Evolutionary conservation across 2,797 vertebrate genomes (phyloP), one percentile per base, ranked within the genome.

Genomic region (Chaenodraco wilsoni): DNA sequence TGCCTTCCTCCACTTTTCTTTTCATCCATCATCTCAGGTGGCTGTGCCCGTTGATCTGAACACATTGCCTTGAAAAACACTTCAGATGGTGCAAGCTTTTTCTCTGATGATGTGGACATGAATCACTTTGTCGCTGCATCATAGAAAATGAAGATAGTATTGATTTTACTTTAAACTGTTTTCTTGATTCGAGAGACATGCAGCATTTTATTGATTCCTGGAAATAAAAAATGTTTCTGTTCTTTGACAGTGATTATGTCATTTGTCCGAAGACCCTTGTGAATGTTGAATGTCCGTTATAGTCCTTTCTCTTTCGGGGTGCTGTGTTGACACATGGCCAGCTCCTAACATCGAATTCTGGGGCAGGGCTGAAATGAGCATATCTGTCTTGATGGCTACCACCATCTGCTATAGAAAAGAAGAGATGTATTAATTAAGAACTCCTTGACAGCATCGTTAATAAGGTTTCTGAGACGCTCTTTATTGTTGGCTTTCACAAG

Each of bases 121-220:
- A 93, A 93, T 93, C 84, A 90, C 67, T 82, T 79, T 80, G 87
- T 54, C 62, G 33, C 73, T 79, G 83, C 90, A 83, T 66, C 56
- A 78, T 76, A 78, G 84, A 91, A 78, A 89, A 82, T 91, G 64
- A 85, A 86, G 78, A 88, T 72, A 66, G 74, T 75, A 86, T 83
- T 17, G 83, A 92, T 93, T 94, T 90, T 75, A 70, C 84, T 74
- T 77, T 86, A 90, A 89, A 85, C 72, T 52, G 69, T 86, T 83
- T 79, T 54, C 13, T 86, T 79, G 74, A 80, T 68, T 23, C 83
- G 83, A 84, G 70, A 74, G 51, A 81, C 81, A 71, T 62, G 41
- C 63, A 86, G 74, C 27, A 41, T 65, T 87, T 73, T 66, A 89
- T 64, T 84, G 44, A 88, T 89, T 85, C 27, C 41, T 9, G 45